phyloP scores from a whole-genome alignment of 2,888 invertebrate genomes.

The Eristalinus aeneus region DNA sequence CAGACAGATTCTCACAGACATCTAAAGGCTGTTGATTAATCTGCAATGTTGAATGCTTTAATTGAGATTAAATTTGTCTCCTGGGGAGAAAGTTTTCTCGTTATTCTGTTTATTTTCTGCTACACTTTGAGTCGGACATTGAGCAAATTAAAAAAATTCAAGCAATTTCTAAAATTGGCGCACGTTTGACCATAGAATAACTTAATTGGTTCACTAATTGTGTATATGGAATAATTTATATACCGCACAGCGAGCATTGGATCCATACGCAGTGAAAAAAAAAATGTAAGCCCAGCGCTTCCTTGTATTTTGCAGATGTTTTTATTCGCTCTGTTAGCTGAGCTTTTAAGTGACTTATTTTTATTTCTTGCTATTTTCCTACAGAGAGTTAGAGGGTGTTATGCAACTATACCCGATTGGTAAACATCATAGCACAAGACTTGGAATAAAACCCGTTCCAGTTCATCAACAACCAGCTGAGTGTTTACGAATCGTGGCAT shows the following conservation, averaged over 20 bases:
- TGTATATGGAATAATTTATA: slow-evolving; percentile 27
- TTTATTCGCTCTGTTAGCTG: background rate
- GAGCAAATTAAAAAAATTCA: background rate
- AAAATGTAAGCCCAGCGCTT: background rate
- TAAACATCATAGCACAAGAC: background rate
- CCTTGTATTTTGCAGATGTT: background rate
- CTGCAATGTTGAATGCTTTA: background rate
- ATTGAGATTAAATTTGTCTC: background rate
- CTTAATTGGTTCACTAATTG: slow-evolving; percentile 39
- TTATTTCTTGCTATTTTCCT: background rate
- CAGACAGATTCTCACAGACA: background rate
- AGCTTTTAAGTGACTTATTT: background rate
- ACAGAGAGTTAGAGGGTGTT: background rate
- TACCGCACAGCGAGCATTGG: background rate
- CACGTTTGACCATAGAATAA: background rate
- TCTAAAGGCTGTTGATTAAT: background rate
- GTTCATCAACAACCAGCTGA: background rate
- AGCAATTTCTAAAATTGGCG: slow-evolving; percentile 22
- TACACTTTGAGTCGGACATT: background rate
- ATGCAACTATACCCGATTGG: background rate
- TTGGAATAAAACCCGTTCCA: slow-evolving; percentile 1
- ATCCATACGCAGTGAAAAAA: background rate
- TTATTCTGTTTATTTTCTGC: background rate
- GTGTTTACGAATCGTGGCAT: background rate
- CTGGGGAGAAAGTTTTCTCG: background rate